These are phyloP conservation scores for Toxotes lorentzi DNA, from an alignment of 2,797 vertebrate genomes.

Conservation along the genomic window DNA sequence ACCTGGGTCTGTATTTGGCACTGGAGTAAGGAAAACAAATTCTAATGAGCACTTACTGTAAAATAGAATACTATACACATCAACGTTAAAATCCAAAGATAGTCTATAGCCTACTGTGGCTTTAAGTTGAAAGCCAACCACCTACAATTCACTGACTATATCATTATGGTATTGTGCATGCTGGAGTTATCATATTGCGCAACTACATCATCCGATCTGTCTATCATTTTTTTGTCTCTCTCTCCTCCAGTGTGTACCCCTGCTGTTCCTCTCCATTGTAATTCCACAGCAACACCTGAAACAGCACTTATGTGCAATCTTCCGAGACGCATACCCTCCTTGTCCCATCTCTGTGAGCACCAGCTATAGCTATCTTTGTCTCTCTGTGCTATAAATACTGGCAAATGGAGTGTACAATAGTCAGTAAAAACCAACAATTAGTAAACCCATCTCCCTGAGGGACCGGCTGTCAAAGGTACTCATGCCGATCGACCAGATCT, in stretches of 20 bases:
- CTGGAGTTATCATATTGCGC: slow-evolving; percentile 18
- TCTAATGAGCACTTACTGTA: slow-evolving; percentile 43
- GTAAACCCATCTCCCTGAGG: slow-evolving; percentile 65
- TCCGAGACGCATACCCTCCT: slow-evolving; percentile 48
- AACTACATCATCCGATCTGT: slow-evolving; percentile 17
- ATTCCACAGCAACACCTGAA: slow-evolving; percentile 61
- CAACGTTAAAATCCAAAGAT: slow-evolving; percentile 13
- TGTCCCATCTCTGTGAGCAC: slow-evolving; percentile 50
- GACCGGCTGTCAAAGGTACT: slow-evolving; percentile 58
- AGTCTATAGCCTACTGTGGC: background rate
- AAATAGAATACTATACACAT: slow-evolving; percentile 16
- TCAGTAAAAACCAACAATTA: slow-evolving; percentile 80
- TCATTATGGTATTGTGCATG: background rate
- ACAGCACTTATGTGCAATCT: slow-evolving; percentile 69
- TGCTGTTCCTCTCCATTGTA: slow-evolving; percentile 52
- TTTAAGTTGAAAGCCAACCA: background rate
- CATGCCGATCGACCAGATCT: slow-evolving; percentile 58
- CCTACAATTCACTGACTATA: background rate
- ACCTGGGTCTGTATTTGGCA: slow-evolving; percentile 49
- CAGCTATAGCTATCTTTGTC: slow-evolving; percentile 45
- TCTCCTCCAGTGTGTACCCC: slow-evolving; percentile 31
- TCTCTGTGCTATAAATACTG: slow-evolving; percentile 67
- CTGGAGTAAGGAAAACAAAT: slow-evolving; percentile 42
- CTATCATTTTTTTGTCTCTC: slow-evolving; percentile 40
- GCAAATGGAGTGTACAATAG: slow-evolving; percentile 73